These are phyloP conservation scores for Tychaedon coryphoeus DNA, from an alignment of 2,113 vertebrate species.

Conservation along the genomic window DNA sequence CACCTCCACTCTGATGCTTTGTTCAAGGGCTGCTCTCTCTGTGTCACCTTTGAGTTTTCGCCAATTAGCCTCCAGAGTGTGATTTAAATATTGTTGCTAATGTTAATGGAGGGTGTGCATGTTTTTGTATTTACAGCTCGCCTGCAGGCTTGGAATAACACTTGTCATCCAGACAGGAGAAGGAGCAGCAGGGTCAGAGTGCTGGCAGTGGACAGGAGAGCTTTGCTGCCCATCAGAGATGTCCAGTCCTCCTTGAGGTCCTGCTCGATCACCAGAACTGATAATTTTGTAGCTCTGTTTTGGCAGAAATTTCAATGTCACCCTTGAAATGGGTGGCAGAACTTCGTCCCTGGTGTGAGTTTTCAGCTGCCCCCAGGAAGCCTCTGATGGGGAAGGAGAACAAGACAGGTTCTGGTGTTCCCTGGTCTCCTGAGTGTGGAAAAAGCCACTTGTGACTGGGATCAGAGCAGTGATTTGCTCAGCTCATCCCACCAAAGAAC, in stretches of 20 bases:
- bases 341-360: not conserved
- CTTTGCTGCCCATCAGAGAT: not conserved
- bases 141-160: not conserved
- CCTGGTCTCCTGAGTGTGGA: not conserved
- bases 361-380: not conserved
- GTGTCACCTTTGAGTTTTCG: constrained; percentile 22
- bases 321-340: not conserved
- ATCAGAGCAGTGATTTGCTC: not conserved
- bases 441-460: rapidly evolving
- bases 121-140: not conserved
- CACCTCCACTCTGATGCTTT: not conserved
- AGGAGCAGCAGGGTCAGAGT: not conserved
- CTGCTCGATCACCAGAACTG: not conserved
- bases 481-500: not conserved
- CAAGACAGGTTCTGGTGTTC: not conserved
- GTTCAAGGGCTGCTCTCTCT: constrained; percentile 10
- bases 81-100: constrained; percentile 10
- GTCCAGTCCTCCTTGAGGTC: not conserved
- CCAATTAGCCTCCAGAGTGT: constrained; percentile 13
- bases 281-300: not conserved
- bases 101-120: not conserved
- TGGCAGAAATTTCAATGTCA: not conserved
- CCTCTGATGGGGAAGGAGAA: no score
- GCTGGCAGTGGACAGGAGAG: not conserved
- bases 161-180: not conserved